Percentiles rank a stretch among this genome's conserved stretches.
Conservation (phyloP, 2,888 invertebrate genomes). For the Chorisops tibialis region DNA sequence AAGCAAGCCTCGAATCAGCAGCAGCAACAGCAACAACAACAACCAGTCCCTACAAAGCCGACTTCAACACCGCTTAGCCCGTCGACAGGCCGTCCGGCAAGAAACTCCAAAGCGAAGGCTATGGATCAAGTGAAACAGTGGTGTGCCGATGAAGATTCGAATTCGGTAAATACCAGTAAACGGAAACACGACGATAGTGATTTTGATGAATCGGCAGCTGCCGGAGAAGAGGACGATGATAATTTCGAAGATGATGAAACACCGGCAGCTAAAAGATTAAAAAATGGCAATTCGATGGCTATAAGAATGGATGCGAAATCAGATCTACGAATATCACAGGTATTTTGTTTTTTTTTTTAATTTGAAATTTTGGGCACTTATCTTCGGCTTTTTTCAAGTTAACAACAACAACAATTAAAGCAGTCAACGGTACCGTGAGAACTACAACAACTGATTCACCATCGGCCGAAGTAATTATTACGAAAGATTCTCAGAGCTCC, state of each 20-base stretch:
- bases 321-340: conserved; percentile 37
- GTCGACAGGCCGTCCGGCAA: conserved; percentile 52
- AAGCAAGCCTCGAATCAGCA: conserved; percentile 31
- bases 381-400: conserved; percentile 5
- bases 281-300: conserved; percentile 45
- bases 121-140: conserved; percentile 80
- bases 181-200: conserved; percentile 54
- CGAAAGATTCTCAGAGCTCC: conserved; percentile 45
- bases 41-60: conserved; percentile 50
- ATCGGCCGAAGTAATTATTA: conserved; percentile 50
- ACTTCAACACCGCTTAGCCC: conserved; percentile 51
- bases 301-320: conserved; percentile 46
- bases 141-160: conserved; percentile 64
- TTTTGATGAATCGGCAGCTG: conserved; percentile 52
- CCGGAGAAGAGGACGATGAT: conserved; percentile 57
- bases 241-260: conserved; percentile 55
- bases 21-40: conserved; percentile 30
- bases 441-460: conserved; percentile 46
- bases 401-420: conserved; percentile 32
- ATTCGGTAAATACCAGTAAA: conserved; percentile 42
- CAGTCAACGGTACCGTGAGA: conserved; percentile 44
- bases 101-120: conserved; percentile 77
- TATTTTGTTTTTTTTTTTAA: conserved; percentile 34
- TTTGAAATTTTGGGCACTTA: neutral
- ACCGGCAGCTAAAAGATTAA: conserved; percentile 56